A percentile compares a stretch with the other conserved stretches of the same genome.
phyloP scores from a whole-genome alignment of 1,140 invertebrate genomes.

The Magallana gigas region DNA sequence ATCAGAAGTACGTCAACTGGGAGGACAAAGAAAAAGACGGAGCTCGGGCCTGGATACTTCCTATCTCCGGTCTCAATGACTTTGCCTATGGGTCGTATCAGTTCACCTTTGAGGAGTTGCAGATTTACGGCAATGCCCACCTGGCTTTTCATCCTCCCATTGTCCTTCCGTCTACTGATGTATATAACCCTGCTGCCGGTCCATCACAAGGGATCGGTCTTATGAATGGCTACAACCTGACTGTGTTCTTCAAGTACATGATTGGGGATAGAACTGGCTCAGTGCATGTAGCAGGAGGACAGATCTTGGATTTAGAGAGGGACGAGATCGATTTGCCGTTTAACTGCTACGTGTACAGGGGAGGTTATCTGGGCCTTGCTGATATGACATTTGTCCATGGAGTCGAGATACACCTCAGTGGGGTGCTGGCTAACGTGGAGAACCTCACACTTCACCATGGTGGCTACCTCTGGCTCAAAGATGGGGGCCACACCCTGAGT shows the following conservation, averaged over 20 bases:
- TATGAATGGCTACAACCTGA: slow-evolving; percentile 62
- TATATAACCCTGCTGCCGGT: slow-evolving; percentile 29
- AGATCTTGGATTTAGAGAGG: slow-evolving; percentile 67
- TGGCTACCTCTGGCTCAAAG: slow-evolving; percentile 71
- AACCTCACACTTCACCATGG: slow-evolving; percentile 72
- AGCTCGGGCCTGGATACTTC: slow-evolving; percentile 70
- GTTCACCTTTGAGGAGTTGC: slow-evolving; percentile 71
- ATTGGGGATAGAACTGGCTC: slow-evolving; percentile 71
- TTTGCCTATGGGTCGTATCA: slow-evolving; percentile 59
- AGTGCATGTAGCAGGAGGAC: slow-evolving; percentile 65
- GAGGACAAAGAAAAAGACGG: slow-evolving; percentile 61
- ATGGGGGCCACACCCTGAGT: slow-evolving; percentile 66
- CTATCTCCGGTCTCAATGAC: slow-evolving; percentile 65
- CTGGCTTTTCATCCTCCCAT: slow-evolving; percentile 63
- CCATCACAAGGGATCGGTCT: not conserved
- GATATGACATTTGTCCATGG: slow-evolving; percentile 71
- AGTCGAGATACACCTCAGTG: slow-evolving; percentile 70
- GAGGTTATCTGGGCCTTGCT: slow-evolving; percentile 69
- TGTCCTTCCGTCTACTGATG: not conserved
- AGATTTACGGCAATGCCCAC: slow-evolving; percentile 72
- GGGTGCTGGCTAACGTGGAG: slow-evolving; percentile 66
- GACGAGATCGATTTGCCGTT: slow-evolving; percentile 72
- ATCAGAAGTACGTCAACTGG: slow-evolving; percentile 67
- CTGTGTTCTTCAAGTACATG: slow-evolving; percentile 73
- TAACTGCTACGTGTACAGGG: slow-evolving; percentile 66